Evolutionary conservation across 1,140 invertebrate species (phyloP).

Genomic region (Trichonephila inaurata): DNA sequence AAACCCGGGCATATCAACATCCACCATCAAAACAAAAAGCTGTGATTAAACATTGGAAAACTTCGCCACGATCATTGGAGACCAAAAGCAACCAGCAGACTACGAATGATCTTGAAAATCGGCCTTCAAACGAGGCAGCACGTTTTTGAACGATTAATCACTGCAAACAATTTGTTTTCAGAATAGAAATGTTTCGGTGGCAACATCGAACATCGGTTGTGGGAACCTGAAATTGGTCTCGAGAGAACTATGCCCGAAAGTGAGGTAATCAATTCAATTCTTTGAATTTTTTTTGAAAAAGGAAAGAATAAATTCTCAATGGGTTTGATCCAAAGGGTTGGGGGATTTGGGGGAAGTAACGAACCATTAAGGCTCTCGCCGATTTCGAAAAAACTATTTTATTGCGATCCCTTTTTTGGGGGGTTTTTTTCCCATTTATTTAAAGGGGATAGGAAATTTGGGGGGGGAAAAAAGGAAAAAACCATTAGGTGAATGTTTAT

Average conservation of each 20-base stretch:
- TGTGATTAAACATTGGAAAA: not conserved
- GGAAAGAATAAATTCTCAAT: constrained; percentile 34
- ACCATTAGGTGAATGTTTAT: no score
- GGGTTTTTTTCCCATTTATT: no score
- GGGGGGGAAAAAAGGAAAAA: no score
- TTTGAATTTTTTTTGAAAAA: no score
- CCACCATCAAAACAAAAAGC: not conserved
- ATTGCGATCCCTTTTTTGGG: not conserved
- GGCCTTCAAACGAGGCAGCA: not conserved
- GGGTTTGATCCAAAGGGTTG: constrained; percentile 19
- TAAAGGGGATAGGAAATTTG: no score
- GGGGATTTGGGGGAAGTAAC: not conserved
- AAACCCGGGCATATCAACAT: no score
- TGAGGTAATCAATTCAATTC: constrained; percentile 41
- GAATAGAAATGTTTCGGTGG: constrained; percentile 31
- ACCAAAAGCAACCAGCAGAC: not conserved
- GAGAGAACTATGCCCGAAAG: not conserved
- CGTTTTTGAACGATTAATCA: constrained; percentile 46
- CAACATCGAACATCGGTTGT: constrained; percentile 24
- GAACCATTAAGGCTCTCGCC: not conserved
- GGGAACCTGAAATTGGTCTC: not conserved
- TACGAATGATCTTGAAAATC: constrained; percentile 34
- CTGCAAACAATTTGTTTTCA: constrained; percentile 32
- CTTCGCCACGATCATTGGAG: not conserved
- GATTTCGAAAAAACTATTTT: not conserved